Base-by-base conservation (phyloP, 2,797 vertebrate genomes). In the Cossypha niveicapilla region DNA sequence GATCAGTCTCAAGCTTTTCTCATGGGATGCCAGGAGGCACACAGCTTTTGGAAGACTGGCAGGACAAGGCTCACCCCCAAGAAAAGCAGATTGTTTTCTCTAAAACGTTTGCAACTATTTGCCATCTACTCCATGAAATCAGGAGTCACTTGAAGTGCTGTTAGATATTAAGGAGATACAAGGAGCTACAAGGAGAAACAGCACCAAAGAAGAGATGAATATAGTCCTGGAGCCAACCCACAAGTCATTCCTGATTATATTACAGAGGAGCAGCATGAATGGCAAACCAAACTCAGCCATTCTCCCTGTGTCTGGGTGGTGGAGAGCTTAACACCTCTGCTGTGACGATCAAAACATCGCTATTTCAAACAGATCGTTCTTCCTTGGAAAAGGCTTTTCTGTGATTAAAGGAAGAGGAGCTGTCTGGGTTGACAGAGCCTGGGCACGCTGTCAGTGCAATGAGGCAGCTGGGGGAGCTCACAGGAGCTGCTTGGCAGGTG, bases 401-500 rank as follows among this genome's bases (percentile, higher is more conserved):
- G 62, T 72, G 82, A 54, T 51, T 34, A 48, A 58, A 81, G 86
- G 81, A 62, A 85, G 54, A 68, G 27, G 65, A 2, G 9, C 51
- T 70, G 63, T 48, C 79, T 61, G 50, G 44, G 73, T 16, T 72
- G 80, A 3, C 7, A 51, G 42, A 78, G 68, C 82, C 67, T 3
- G 54, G 74, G 53, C 48, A 42, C 0, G 61, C 62, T 71, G 92
- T 80, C 7, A 21, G 50, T 32, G 77, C 6, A 66, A 32, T 47
- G 75, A 93, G 48, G 66, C 88, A 81, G 85, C 4, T 48, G 73
- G 45, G 37, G 61, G 58, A 87, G 86, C 56, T 76, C 1, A 2
- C n/a, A 80, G 77, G 82, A 95, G 73, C 75, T 77, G 72, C 86
- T 92, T 74, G 37, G 88, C 90, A 88, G 76, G 13, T 17, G 92